These are phyloP conservation scores for Equus przewalskii DNA, from an alignment of 2,113 vertebrate genomes.

Conservation along the genomic window DNA sequence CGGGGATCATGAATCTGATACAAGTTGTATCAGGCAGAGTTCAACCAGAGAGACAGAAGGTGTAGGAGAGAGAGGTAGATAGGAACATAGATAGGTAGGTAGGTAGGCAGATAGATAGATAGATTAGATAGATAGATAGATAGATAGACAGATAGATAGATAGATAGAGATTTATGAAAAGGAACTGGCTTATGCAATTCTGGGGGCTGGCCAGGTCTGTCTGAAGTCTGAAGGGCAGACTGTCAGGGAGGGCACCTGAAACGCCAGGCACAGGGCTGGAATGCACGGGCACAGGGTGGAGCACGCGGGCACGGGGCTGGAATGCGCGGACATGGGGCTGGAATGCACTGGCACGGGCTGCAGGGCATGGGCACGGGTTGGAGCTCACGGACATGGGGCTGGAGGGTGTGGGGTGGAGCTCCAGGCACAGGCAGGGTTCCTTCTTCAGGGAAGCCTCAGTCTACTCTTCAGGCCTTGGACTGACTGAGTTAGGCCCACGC, in stretches of 20 bases:
- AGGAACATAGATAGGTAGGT: not conserved
- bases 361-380: too few species aligned
- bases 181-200: not conserved
- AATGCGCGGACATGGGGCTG: too few species aligned
- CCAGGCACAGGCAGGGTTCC: not conserved
- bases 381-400: fast-evolving
- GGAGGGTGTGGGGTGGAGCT: not conserved
- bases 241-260: not conserved
- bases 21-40: not conserved
- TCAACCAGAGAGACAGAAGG: not conserved
- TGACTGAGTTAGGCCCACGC: not conserved
- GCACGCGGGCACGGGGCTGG: too few species aligned
- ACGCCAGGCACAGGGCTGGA: too few species aligned
- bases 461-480: not conserved
- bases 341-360: too few species aligned
- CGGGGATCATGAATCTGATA: not conserved
- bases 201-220: not conserved
- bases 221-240: not conserved
- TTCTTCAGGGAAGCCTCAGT: not conserved
- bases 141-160: not conserved
- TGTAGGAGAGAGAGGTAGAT: not conserved
- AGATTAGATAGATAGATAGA: not conserved
- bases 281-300: too few species aligned
- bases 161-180: not conserved
- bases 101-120: not conserved